These are phyloP conservation scores for Cydia splendana DNA, from an alignment of 1,140 invertebrate species.

Conservation along the genomic window DNA sequence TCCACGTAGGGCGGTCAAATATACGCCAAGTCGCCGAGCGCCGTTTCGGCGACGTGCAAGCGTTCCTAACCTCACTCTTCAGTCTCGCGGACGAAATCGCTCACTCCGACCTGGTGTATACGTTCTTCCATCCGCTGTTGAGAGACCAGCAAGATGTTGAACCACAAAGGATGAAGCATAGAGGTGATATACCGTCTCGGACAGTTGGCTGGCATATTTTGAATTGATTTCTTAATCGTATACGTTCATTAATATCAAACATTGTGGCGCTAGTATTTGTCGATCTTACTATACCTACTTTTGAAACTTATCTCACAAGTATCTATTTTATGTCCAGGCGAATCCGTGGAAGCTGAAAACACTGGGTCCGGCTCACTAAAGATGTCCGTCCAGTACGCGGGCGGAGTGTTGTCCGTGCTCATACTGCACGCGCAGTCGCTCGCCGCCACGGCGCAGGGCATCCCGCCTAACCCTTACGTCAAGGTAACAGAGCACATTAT, in stretches of 20 bases:
- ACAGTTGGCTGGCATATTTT: no score
- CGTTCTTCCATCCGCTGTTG: conserved; percentile 97
- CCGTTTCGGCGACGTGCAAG: conserved; percentile 91
- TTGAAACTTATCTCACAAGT: background rate
- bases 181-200: no score
- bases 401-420: conserved; percentile 90
- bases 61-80: conserved; percentile 93
- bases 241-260: no score
- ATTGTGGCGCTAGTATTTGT: no score
- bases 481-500: conserved; percentile 82
- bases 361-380: conserved; percentile 78
- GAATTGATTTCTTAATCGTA: no score
- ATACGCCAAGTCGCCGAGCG: conserved; percentile 96
- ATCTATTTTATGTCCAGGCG: conserved; percentile 47
- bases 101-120: conserved; percentile 97
- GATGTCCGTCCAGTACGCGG: conserved; percentile 90
- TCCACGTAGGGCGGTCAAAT: conserved; percentile 94
- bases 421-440: conserved; percentile 94
- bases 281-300: no score
- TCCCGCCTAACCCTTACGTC: conserved; percentile 94
- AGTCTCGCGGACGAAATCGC: conserved; percentile 94
- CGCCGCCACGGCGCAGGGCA: conserved; percentile 85
- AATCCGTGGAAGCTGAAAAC: conserved; percentile 58
- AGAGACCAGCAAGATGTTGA: conserved; percentile 93
- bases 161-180: conserved; percentile 69